Evolutionary conservation across 2,113 vertebrate species (phyloP).

Genomic region (Misgurnus anguillicaudatus): DNA sequence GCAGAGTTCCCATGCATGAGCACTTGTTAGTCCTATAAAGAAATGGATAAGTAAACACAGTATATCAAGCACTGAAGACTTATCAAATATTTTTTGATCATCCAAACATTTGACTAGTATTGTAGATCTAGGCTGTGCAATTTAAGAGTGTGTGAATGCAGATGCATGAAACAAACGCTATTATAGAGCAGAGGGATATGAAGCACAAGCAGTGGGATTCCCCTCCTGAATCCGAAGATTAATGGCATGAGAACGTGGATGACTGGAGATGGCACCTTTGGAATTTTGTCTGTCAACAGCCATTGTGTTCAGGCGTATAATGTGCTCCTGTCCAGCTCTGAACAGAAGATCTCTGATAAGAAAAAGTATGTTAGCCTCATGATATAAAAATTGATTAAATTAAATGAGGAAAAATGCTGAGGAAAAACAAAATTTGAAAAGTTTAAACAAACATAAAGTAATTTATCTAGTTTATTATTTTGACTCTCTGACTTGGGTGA

Average conservation of each 20-base stretch:
- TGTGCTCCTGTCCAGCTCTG: not conserved
- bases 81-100: not conserved
- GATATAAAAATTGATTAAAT: not conserved
- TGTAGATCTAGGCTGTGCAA: not conserved
- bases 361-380: not conserved
- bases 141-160: not conserved
- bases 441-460: not conserved
- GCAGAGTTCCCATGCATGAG: too few species aligned
- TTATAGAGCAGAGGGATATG: not conserved
- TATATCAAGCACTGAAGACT: not conserved
- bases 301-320: conserved; percentile 50
- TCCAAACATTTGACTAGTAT: not conserved
- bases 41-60: not conserved
- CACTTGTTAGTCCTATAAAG: not conserved
- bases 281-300: conserved; percentile 56
- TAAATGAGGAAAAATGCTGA: not conserved
- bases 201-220: not conserved
- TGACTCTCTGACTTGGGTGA: too few species aligned
- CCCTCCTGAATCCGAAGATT: conserved; percentile 46
- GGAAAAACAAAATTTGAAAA: not conserved
- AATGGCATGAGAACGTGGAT: conserved; percentile 38
- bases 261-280: conserved; percentile 51
- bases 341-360: not conserved
- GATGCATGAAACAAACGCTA: not conserved
- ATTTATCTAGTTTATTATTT: not conserved